These are phyloP conservation scores for Corythornis madagascariensis DNA, from an alignment of 2,113 vertebrate genomes.

Conservation along the genomic window DNA sequence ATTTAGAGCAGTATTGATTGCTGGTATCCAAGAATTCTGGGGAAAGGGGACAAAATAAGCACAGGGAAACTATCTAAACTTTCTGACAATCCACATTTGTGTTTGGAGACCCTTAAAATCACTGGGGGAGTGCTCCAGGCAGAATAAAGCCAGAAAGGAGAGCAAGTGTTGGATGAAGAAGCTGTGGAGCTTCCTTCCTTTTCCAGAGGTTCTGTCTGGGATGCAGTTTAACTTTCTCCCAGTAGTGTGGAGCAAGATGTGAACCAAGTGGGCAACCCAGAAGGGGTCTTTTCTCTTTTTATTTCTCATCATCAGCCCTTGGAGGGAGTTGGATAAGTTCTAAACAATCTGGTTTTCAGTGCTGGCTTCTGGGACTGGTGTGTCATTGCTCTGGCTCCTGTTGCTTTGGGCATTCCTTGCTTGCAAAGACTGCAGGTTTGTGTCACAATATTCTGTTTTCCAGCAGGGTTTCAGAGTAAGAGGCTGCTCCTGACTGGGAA, in stretches of 20 bases:
- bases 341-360: background rate
- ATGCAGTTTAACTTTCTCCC: background rate
- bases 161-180: background rate
- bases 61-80: fast-evolving
- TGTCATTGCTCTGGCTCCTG: background rate
- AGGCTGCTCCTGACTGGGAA: background rate
- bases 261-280: background rate
- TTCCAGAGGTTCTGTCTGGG: background rate
- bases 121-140: background rate
- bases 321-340: background rate
- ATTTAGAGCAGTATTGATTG: background rate
- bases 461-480: background rate
- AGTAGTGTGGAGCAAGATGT: background rate
- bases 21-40: background rate
- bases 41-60: background rate
- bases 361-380: background rate
- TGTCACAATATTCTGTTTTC: background rate
- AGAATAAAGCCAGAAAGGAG: background rate
- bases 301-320: background rate
- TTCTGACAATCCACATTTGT: background rate
- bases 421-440: background rate
- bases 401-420: background rate
- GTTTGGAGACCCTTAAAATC: background rate
- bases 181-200: background rate
- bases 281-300: background rate